Base-by-base conservation (phyloP, 2,797 vertebrate genomes). In the Aldrovandia affinis region DNA sequence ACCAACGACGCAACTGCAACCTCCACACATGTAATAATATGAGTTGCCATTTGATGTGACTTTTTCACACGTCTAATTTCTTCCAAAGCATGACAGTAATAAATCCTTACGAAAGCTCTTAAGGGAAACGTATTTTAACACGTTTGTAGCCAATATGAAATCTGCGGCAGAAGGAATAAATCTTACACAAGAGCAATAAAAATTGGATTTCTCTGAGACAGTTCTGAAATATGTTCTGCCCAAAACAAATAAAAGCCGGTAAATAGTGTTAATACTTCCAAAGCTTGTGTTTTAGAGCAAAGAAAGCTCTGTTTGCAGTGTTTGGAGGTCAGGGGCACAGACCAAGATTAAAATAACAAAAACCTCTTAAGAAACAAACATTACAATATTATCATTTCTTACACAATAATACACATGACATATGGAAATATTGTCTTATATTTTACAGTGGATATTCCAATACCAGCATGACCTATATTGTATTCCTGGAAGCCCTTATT, bases 1-100 rank as follows among this genome's bases (percentile, higher is more conserved):
- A n/a, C 2, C 3, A 22, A 39, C 70, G 2, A 77, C 8, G 33
- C 33, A 39, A 22, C 20, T 20, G 15, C 14, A 18, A 73, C 18
- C 33, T 73, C 68, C 30, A 39, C 30, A 42, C 50, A 52, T 52
- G 14, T 39, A 36, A 73, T 39, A 20, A 7, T 73, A 22, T 30
- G 33, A 39, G 68, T 4, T n/a, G 18, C 30, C 68, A 73, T 39
- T 73, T 73, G 4, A 70, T 39, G 15, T 70, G 33, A 44, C 22
- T 22, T 47, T 77, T 77, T 77, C 18, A 44, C 55, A 57, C 42
- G 9, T 77, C 22, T 47, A 44, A 44, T 44, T 39, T 18, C 39
- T 39, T 47, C 42, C 20, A 77, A 77, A 77, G 73, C 73, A 44
- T 77, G 73, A 77, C 65, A 70, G 6, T 77, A n/a, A 77, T 77